phyloP scores from a whole-genome alignment of 2,888 invertebrate genomes.

The Pristionchus mayeri region DNA sequence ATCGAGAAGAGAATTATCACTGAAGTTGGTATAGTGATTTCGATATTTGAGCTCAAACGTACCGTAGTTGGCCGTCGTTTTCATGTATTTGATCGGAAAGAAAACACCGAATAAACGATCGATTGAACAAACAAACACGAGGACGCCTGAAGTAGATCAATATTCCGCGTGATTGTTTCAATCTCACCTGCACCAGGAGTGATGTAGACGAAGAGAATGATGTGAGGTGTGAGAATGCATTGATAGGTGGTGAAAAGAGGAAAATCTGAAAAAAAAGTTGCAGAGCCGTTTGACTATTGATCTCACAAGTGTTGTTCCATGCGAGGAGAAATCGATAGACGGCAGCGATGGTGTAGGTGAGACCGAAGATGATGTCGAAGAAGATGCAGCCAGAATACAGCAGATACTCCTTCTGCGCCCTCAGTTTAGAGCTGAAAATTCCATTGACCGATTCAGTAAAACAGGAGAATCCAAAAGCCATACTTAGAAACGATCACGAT shows the following conservation, averaged over 20 bases:
- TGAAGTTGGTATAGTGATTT: neutral
- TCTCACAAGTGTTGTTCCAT: slow-evolving; percentile 42
- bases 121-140: slow-evolving; percentile 29
- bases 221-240: slow-evolving; percentile 32
- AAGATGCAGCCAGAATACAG: slow-evolving; percentile 49
- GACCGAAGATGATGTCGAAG: slow-evolving; percentile 46
- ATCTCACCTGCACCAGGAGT: slow-evolving; percentile 47
- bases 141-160: neutral
- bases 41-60: neutral
- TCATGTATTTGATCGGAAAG: slow-evolving; percentile 46
- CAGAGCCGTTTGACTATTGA: neutral
- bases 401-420: slow-evolving; percentile 45
- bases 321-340: slow-evolving; percentile 7
- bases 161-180: neutral
- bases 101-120: slow-evolving; percentile 42
- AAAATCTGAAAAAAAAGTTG: slow-evolving; percentile 29
- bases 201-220: slow-evolving; percentile 43
- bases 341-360: slow-evolving; percentile 29
- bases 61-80: slow-evolving; percentile 26
- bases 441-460: too few relatives aligned
- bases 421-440: slow-evolving; percentile 18
- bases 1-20: slow-evolving; percentile 38
- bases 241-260: slow-evolving; percentile 23
- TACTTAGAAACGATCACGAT: slow-evolving; percentile 22
- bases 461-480: neutral